Evolutionary conservation across 2,888 invertebrate species (phyloP), one percentile per base, ranked within the genome.

Genomic region (Caenorhabditis macrosperma): DNA sequence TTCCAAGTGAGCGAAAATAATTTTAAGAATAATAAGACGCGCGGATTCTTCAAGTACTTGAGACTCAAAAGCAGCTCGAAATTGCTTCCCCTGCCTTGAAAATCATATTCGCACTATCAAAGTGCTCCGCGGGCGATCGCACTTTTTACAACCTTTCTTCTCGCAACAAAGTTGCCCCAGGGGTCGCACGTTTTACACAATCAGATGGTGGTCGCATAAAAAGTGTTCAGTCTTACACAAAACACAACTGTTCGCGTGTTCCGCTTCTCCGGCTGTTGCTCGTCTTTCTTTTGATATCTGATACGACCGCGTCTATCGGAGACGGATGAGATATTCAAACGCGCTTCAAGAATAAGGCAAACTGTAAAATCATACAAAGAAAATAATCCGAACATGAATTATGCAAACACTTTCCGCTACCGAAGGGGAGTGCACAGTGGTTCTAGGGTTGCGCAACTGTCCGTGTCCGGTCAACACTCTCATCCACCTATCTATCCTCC

Each of bases 391-490:
- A 22, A 50, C 48, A 50, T 50, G 48, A 50, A 50, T 50, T 20
- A 50, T 50, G 48, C 24, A 50, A 50, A 50, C 24, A 50, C 10
- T 12, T 12, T 22, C 17, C 22, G 6, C 46, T n/a, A 2, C 24
- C 5, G 1, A 20, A 12, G 10, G 48, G 22, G 3, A 10, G 5
- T 33, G 33, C 33, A n/a, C 59, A 30, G 35, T 57, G 10, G 20
- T 55, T 30, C n/a, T 22, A 15, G 9, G 20, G 22, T 67, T 67
- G 67, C 67, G 67, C 57, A 67, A 67, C 24, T 15, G 22, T 1
- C n/a, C 24, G 20, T 67, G 55, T 41, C 67, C 67, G 57, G 52
- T 44, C 66, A 66, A 30, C 44, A 28, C 55, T 44, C 55, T 46
- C 55, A 17, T 22, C 35, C 35, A n/a, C n/a, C n/a, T n/a, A n/a